Conservation (phyloP, 1,140 invertebrate species). For the Gyrodactylus bullatarudis region DNA sequence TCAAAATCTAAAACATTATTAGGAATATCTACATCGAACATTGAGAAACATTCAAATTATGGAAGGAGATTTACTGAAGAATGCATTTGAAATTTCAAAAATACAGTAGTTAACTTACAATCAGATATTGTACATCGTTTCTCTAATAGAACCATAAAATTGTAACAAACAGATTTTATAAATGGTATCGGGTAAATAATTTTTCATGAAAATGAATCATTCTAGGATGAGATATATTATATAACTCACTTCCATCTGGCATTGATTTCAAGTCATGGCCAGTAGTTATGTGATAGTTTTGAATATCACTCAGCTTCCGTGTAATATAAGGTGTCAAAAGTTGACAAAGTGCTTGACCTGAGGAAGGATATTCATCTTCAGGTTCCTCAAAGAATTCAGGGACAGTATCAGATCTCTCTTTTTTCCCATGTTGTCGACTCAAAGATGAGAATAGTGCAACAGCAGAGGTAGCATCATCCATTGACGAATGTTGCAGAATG, state of each 20-base stretch:
- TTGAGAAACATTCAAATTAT: too few species aligned
- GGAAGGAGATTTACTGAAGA: too few species aligned
- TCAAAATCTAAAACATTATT: too few species aligned
- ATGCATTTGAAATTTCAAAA: too few species aligned
- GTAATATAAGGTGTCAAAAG: slow-evolving; percentile 60
- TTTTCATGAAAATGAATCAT: background rate
- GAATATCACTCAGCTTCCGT: slow-evolving; percentile 27
- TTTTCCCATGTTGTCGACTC: background rate
- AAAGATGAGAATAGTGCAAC: background rate
- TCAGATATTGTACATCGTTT: too few species aligned
- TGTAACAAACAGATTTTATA: too few species aligned
- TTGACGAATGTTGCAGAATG: slow-evolving; percentile 20
- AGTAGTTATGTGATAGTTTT: background rate
- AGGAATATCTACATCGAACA: too few species aligned
- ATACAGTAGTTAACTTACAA: too few species aligned
- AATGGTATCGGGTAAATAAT: background rate
- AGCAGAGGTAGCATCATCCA: background rate
- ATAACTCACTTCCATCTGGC: background rate
- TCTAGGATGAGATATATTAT: background rate
- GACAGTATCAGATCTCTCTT: background rate
- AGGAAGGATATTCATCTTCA: slow-evolving; percentile 29
- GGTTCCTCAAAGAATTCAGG: slow-evolving; percentile 23
- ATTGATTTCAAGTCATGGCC: background rate
- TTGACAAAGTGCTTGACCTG: slow-evolving; percentile 32
- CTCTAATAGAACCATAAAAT: too few species aligned